Evolutionary conservation across 2,888 invertebrate genomes (phyloP).

Genomic region (Napeogenes inachia): DNA sequence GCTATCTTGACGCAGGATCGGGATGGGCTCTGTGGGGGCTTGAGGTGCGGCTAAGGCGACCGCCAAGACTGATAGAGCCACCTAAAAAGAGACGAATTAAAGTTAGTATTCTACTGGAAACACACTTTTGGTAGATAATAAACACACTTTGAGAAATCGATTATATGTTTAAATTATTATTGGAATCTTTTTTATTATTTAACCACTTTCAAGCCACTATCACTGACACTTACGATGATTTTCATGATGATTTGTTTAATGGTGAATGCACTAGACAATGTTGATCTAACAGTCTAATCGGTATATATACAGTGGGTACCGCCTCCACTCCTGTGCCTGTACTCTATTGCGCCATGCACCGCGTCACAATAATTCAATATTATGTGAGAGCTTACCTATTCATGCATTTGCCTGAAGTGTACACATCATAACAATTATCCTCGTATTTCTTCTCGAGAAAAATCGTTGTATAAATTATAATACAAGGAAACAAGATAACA

Average conservation of each 20-base stretch:
- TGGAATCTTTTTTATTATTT: constrained; percentile 5
- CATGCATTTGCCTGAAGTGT: constrained; percentile 50
- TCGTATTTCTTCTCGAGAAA: not conserved
- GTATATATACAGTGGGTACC: constrained; percentile 62
- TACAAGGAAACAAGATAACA: not conserved
- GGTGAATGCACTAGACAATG: constrained; percentile 70
- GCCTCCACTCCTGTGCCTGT: constrained; percentile 66
- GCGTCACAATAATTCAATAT: constrained; percentile 65
- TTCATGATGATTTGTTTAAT: constrained; percentile 66
- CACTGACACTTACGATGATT: constrained; percentile 70
- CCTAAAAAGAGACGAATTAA: constrained; percentile 43
- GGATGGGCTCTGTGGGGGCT: constrained; percentile 54
- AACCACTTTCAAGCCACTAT: constrained; percentile 38
- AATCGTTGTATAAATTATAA: not conserved
- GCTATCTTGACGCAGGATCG: constrained; percentile 75
- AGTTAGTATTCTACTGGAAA: not conserved
- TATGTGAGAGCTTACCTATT: constrained; percentile 51
- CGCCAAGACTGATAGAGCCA: constrained; percentile 58
- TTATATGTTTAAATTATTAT: too few relatives aligned
- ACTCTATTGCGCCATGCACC: constrained; percentile 64
- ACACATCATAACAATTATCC: constrained; percentile 21
- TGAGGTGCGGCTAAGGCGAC: constrained; percentile 63
- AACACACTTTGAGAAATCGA: not conserved
- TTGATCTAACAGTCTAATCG: constrained; percentile 63
- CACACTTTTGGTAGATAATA: not conserved